Percentiles rank a stretch among this genome's conserved stretches.
These are phyloP conservation scores for Hypomecis atomaria DNA, from an alignment of 2,888 invertebrate genomes.

Conservation along the genomic window DNA sequence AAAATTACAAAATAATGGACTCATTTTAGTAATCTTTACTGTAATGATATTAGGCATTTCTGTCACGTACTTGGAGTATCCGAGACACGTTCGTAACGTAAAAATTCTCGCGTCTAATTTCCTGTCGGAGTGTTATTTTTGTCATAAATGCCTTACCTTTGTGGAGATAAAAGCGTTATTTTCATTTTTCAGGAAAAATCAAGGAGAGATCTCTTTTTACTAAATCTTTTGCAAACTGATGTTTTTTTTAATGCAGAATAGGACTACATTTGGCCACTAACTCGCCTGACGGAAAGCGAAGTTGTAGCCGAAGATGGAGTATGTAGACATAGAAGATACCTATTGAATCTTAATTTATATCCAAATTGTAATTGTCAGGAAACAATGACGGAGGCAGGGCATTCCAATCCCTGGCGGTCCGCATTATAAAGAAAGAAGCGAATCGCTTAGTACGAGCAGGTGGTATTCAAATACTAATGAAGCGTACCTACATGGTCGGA, in stretches of 20 bases:
- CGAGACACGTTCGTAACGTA: constrained; percentile 22
- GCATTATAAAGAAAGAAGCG: too few relatives aligned
- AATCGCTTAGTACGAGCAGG: background rate
- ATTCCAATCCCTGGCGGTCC: too few relatives aligned
- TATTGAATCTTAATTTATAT: too few relatives aligned
- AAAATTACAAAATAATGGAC: constrained; percentile 12
- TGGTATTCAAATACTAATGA: too few relatives aligned
- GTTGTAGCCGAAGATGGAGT: too few relatives aligned
- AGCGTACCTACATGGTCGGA: too few relatives aligned
- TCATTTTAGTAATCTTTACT: constrained; percentile 7
- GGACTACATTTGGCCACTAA: too few relatives aligned
- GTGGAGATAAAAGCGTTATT: background rate
- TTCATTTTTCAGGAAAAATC: background rate
- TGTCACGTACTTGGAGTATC: constrained; percentile 14
- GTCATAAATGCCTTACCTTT: constrained; percentile 12
- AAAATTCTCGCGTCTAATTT: constrained; percentile 15
- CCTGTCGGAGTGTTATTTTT: constrained; percentile 20
- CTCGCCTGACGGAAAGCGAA: too few relatives aligned
- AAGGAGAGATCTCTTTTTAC: background rate
- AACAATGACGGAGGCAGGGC: too few relatives aligned
- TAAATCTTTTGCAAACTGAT: background rate
- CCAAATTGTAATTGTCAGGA: too few relatives aligned
- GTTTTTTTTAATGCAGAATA: too few relatives aligned
- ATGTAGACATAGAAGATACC: too few relatives aligned
- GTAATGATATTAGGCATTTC: constrained; percentile 17